A percentile compares a stretch with the other conserved stretches of the same genome.
These are phyloP conservation scores for Aphis craccivora DNA, from an alignment of 1,140 invertebrate genomes.

Conservation along the genomic window DNA sequence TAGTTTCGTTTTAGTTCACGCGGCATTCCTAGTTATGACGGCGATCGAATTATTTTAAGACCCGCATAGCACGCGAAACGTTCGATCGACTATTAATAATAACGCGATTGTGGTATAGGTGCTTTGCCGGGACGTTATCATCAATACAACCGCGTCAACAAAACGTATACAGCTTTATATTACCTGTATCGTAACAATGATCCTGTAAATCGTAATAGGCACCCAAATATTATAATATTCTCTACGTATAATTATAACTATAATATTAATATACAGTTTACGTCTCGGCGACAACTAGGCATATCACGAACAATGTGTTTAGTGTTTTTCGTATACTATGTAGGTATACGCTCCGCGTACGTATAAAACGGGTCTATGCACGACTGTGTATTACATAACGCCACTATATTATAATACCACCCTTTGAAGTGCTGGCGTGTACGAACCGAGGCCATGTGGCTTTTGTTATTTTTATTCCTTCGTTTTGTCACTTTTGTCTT, in stretches of 20 bases:
- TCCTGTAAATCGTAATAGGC: neutral
- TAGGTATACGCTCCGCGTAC: neutral
- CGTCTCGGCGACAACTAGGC: neutral
- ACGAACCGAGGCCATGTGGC: conserved; percentile 18
- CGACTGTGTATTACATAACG: neutral
- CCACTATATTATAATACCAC: conserved; percentile 16
- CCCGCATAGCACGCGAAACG: neutral
- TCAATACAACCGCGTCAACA: neutral
- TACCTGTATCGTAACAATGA: neutral
- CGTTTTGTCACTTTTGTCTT: conserved; percentile 46
- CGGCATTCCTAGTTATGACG: neutral
- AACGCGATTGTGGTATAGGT: neutral
- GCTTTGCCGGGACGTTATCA: neutral
- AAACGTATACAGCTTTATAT: neutral
- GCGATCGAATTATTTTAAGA: neutral
- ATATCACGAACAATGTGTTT: conserved; percentile 23
- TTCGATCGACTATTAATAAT: neutral
- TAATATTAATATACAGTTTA: neutral
- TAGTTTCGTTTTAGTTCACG: neutral
- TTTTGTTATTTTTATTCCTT: conserved; percentile 30
- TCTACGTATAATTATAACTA: neutral
- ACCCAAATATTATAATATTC: neutral
- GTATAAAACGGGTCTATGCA: neutral
- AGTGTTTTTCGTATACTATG: neutral
- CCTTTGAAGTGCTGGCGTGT: conserved; percentile 26